Evolutionary conservation across 1,140 invertebrate genomes (phyloP).

Genomic region (Aricia agestis): DNA sequence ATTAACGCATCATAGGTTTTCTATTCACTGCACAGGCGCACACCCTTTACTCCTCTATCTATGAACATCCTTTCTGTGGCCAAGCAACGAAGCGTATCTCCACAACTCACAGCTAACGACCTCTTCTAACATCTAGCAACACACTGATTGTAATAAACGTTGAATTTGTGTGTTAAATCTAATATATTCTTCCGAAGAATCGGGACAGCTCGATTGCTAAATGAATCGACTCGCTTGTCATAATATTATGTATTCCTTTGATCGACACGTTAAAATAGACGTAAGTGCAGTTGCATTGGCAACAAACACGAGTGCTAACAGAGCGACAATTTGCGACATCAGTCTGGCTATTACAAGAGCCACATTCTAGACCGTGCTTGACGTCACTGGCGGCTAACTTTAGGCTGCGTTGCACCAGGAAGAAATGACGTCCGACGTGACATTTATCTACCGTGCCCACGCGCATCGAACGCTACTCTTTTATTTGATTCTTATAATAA

Average conservation of each 20-base stretch:
- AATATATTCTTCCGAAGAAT: neutral
- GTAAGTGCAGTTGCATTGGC: slow-evolving; percentile 1
- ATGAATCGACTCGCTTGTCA: neutral
- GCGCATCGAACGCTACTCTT: neutral
- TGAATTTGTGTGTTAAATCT: neutral
- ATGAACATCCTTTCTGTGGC: slow-evolving; percentile 8
- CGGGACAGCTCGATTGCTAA: neutral
- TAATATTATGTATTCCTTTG: neutral
- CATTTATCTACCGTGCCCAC: slow-evolving; percentile 6
- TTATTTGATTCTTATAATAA: slow-evolving; percentile 15
- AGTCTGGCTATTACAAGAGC: slow-evolving; percentile 10
- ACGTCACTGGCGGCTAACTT: slow-evolving; percentile 11
- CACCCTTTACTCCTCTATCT: slow-evolving; percentile 12
- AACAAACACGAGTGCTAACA: slow-evolving; percentile 9
- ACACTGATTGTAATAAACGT: neutral
- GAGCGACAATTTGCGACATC: slow-evolving; percentile 14
- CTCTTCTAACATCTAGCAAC: neutral
- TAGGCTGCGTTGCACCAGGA: slow-evolving; percentile 14
- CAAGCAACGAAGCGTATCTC: slow-evolving; percentile 19
- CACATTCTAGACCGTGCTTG: slow-evolving; percentile 7
- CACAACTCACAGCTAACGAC: neutral
- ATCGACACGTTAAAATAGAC: neutral
- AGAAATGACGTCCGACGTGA: slow-evolving; percentile 3
- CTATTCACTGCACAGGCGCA: slow-evolving; percentile 20
- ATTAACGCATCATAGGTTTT: slow-evolving; percentile 1